Percentiles rank a stretch among this genome's conserved stretches.
Conservation (phyloP, 1,140 invertebrate genomes). For the Aphelinus certus region DNA sequence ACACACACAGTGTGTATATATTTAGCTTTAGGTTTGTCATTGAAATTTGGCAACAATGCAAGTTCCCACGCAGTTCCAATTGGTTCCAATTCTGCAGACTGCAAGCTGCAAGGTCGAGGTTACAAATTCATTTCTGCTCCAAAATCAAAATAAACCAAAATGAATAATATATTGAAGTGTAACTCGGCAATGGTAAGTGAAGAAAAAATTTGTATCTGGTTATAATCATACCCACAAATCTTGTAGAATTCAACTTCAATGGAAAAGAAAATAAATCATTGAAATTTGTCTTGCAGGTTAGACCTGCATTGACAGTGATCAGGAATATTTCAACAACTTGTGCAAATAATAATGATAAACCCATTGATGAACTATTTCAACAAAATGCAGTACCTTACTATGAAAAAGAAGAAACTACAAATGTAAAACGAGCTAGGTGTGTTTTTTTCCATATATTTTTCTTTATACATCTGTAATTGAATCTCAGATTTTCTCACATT, state of each 20-base stretch:
- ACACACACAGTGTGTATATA: too few species aligned
- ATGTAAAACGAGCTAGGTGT: slow-evolving; percentile 66
- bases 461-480: slow-evolving; percentile 5
- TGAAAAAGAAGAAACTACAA: slow-evolving; percentile 60
- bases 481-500: slow-evolving; percentile 47
- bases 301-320: neutral
- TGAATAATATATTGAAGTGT: slow-evolving; percentile 1
- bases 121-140: too few species aligned
- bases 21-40: too few species aligned
- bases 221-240: too few species aligned
- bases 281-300: slow-evolving; percentile 35
- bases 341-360: slow-evolving; percentile 40
- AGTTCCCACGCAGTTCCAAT: too few species aligned
- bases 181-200: slow-evolving; percentile 4
- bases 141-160: neutral
- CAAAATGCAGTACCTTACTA: slow-evolving; percentile 57
- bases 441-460: neutral
- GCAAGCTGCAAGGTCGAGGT: too few species aligned
- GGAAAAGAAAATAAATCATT: neutral
- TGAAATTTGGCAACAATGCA: too few species aligned
- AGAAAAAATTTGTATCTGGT: neutral
- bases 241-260: too few species aligned
- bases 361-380: slow-evolving; percentile 42
- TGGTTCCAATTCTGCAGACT: too few species aligned
- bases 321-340: slow-evolving; percentile 43